A percentile compares a stretch with the other conserved stretches of the same genome.
Conservation (phyloP, 2,888 invertebrate genomes). For the Drosophila greeni region DNA sequence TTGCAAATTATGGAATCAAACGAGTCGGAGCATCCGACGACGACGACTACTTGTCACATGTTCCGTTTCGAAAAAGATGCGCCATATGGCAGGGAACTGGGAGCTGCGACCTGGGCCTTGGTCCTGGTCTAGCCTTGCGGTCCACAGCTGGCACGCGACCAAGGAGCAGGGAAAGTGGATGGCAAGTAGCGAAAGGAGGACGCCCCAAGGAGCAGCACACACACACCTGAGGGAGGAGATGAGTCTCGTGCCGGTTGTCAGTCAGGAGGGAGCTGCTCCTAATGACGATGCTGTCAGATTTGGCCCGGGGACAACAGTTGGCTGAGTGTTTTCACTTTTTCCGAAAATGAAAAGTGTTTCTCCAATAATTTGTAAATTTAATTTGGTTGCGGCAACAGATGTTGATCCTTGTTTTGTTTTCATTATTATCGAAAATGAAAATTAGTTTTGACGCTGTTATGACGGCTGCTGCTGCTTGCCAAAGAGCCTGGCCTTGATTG, state of each 20-base stretch:
- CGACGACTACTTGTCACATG: conserved; percentile 53
- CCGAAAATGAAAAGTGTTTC: conserved; percentile 67
- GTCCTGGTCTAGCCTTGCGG: conserved; percentile 40
- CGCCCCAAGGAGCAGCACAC: conserved; percentile 62
- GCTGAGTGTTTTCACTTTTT: conserved; percentile 68
- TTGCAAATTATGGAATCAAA: conserved; percentile 60
- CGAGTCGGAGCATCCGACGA: conserved; percentile 13
- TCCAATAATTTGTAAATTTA: conserved; percentile 60
- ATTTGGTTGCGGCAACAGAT: conserved; percentile 66
- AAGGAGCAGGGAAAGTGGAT: conserved; percentile 58
- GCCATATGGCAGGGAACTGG: conserved; percentile 36
- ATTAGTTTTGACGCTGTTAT: conserved; percentile 73
- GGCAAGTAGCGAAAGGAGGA: conserved; percentile 47
- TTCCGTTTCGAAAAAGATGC: conserved; percentile 19
- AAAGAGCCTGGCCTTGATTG: conserved; percentile 54
- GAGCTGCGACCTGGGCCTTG: conserved; percentile 1
- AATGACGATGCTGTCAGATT: conserved; percentile 72
- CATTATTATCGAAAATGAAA: conserved; percentile 50
- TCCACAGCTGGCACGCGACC: conserved; percentile 54
- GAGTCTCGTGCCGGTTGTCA: conserved; percentile 65
- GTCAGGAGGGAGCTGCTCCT: conserved; percentile 53
- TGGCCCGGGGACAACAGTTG: conserved; percentile 52
- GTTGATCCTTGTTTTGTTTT: conserved; percentile 47
- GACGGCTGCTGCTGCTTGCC: conserved; percentile 44
- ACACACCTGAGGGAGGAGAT: conserved; percentile 8